Conservation (phyloP, 2,888 invertebrate genomes). For the Xanthorhoe spadicearia region DNA sequence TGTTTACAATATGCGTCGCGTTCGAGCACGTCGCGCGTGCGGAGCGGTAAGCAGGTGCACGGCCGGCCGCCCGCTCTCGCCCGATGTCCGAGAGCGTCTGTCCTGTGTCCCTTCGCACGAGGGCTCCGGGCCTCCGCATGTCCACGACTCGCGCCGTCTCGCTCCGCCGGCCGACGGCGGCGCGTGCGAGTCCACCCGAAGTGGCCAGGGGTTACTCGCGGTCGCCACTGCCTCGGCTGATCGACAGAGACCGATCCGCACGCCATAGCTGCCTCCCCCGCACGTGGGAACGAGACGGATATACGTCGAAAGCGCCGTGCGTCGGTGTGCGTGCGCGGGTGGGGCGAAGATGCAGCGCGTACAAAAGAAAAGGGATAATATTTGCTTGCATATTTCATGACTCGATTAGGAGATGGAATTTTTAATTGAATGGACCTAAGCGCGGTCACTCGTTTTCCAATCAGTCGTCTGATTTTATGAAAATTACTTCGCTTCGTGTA, state of each 20-base stretch:
- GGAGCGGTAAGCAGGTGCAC: slow-evolving; percentile 78
- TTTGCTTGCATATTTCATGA: slow-evolving; percentile 85
- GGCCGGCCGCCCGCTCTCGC: slow-evolving; percentile 84
- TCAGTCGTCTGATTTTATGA: slow-evolving; percentile 3
- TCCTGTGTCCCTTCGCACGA: slow-evolving; percentile 84
- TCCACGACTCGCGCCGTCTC: slow-evolving; percentile 79
- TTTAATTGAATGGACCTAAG: slow-evolving; percentile 81
- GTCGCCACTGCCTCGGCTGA: slow-evolving; percentile 79
- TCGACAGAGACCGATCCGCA: slow-evolving; percentile 71
- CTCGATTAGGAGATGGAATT: slow-evolving; percentile 85
- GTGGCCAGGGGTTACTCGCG: slow-evolving; percentile 85
- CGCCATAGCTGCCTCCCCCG: slow-evolving; percentile 55
- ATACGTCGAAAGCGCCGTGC: slow-evolving; percentile 77
- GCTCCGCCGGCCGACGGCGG: slow-evolving; percentile 80
- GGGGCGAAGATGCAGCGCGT: slow-evolving; percentile 84
- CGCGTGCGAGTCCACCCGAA: slow-evolving; percentile 83
- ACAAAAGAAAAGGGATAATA: slow-evolving; percentile 85
- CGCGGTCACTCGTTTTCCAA: slow-evolving; percentile 68
- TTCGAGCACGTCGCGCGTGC: slow-evolving; percentile 75
- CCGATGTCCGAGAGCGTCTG: slow-evolving; percentile 86
- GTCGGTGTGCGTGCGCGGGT: slow-evolving; percentile 84
- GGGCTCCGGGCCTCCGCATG: slow-evolving; percentile 81
- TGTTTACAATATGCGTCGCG: slow-evolving; percentile 76
- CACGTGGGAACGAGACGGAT: slow-evolving; percentile 67
- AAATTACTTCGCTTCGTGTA: slow-evolving; percentile 7